Evolutionary conservation across 2,888 invertebrate species (phyloP).

Genomic region (Hydriomena furcata): DNA sequence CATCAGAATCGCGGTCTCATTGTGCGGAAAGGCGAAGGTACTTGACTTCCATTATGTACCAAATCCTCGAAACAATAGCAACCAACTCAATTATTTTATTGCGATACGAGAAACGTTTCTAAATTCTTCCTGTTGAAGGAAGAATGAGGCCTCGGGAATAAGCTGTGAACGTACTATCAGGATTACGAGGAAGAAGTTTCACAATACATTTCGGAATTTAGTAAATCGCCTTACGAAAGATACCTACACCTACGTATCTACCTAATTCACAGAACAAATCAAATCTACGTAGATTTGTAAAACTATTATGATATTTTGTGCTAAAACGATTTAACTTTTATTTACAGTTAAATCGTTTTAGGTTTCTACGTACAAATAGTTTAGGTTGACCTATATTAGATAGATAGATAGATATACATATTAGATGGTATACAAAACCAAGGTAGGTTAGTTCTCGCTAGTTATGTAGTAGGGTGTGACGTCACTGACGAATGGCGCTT

Average conservation of each 20-base stretch:
- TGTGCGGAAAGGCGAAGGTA: not conserved
- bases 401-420: no score
- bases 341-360: no score
- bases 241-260: slow-evolving; percentile 1
- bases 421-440: no score
- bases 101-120: slow-evolving; percentile 1
- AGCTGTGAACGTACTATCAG: not conserved
- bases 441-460: no score
- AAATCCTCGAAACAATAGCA: slow-evolving; percentile 14
- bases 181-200: slow-evolving; percentile 11
- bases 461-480: not conserved
- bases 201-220: slow-evolving; percentile 9
- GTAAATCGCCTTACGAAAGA: slow-evolving; percentile 9
- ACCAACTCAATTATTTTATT: slow-evolving; percentile 22
- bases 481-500: slow-evolving; percentile 7
- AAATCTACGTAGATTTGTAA: not conserved
- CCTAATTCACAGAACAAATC: slow-evolving; percentile 1
- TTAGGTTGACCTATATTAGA: no score
- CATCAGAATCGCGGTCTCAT: not conserved
- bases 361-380: no score
- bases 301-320: not conserved
- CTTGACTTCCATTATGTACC: slow-evolving; percentile 8
- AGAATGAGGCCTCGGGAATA: not conserved
- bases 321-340: no score
- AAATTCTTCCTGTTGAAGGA: slow-evolving; percentile 1